Percentiles rank a stretch among this genome's conserved stretches.
Evolutionary conservation across 2,888 invertebrate genomes (phyloP).

Genomic region (Nymphalis c-album): DNA sequence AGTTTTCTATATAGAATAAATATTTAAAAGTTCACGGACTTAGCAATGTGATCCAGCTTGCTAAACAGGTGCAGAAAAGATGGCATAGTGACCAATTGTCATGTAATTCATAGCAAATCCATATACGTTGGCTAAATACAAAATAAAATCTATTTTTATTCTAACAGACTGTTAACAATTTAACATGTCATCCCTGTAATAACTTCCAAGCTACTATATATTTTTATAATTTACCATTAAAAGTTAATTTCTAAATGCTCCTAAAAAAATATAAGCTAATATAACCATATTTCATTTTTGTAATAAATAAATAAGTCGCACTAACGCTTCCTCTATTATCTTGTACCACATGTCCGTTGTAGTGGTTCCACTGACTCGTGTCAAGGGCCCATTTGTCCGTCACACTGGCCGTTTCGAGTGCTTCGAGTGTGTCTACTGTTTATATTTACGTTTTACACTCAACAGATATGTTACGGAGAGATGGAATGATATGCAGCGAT

Average conservation of each 20-base stretch:
- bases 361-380: constrained; percentile 61
- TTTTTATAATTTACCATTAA: too few species aligned
- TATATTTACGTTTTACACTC: constrained; percentile 39
- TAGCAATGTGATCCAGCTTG: too few species aligned
- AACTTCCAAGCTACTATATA: too few species aligned
- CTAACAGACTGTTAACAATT: too few species aligned
- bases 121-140: too few species aligned
- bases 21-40: too few species aligned
- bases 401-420: constrained; percentile 59
- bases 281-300: neutral
- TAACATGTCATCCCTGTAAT: too few species aligned
- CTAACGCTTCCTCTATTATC: constrained; percentile 19
- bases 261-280: neutral
- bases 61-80: too few species aligned
- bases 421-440: constrained; percentile 40
- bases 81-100: too few species aligned
- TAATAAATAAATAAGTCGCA: neutral
- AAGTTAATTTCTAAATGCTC: too few species aligned
- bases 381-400: constrained; percentile 74
- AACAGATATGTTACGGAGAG: constrained; percentile 30
- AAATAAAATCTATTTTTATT: too few species aligned
- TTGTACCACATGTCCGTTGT: constrained; percentile 43
- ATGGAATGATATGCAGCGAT: neutral
- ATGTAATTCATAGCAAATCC: too few species aligned
- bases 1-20: neutral